Conservation (phyloP, 2,113 vertebrate species). For the Edolisoma coerulescens region DNA sequence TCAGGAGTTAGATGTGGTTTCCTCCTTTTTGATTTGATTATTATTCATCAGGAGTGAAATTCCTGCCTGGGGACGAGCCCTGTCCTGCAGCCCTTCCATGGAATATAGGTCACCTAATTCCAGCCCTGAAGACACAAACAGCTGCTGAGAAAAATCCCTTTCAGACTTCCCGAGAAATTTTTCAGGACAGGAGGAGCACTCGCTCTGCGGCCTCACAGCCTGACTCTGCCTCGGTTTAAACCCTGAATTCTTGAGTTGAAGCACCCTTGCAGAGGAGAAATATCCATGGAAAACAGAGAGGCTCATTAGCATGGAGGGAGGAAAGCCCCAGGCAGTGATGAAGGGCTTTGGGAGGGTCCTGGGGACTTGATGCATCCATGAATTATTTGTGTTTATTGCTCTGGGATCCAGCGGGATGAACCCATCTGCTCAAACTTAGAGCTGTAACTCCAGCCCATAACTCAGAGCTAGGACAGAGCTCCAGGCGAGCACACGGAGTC, state of each 20-base stretch:
- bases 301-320: not conserved
- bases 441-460: not conserved
- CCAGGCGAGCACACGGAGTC: not conserved
- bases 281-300: not conserved
- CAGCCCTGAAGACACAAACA: constrained; percentile 12
- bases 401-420: not conserved
- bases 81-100: not conserved
- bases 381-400: not conserved
- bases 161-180: not conserved
- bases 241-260: not conserved
- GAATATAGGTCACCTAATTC: constrained; percentile 51
- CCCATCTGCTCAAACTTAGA: not conserved
- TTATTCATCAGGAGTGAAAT: constrained; percentile 38
- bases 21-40: constrained; percentile 6
- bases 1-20: constrained; percentile 33
- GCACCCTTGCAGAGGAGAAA: not conserved
- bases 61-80: constrained; percentile 5
- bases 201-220: not conserved
- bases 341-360: not conserved
- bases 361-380: not conserved
- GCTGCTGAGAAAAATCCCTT: not conserved
- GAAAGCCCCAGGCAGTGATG: not conserved
- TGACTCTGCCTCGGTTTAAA: not conserved
- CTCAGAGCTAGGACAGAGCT: not conserved
- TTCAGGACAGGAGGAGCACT: not conserved